Percentiles rank a stretch among this genome's conserved stretches.
These are phyloP conservation scores for Lasiurus cinereus DNA, from an alignment of 2,113 vertebrate genomes.

Conservation along the genomic window DNA sequence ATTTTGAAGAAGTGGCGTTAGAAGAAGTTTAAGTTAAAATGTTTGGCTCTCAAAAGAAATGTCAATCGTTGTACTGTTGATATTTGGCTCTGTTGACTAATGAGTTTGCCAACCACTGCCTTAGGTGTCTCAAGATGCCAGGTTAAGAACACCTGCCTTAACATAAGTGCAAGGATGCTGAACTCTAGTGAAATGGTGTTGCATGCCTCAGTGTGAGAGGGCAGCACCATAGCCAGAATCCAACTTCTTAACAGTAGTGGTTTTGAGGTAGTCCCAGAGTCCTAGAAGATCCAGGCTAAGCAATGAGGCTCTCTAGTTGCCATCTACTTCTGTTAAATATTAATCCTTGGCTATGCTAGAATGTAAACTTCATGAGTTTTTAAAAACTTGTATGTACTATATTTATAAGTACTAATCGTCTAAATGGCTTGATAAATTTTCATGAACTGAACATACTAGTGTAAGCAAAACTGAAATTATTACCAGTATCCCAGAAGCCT, in stretches of 20 bases:
- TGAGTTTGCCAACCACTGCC: too few relatives aligned
- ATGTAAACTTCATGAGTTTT: neutral
- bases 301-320: neutral
- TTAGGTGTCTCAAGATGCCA: neutral
- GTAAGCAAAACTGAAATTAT: neutral
- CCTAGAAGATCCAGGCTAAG: neutral
- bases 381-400: neutral
- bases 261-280: neutral
- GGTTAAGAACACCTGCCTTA: neutral
- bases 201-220: neutral
- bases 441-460: neutral
- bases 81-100: too few relatives aligned
- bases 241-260: neutral
- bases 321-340: neutral
- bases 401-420: neutral
- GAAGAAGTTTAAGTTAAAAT: too few relatives aligned
- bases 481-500: neutral
- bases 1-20: too few relatives aligned
- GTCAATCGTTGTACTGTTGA: too few relatives aligned
- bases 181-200: neutral
- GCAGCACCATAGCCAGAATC: neutral
- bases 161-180: neutral
- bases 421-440: conserved; percentile 1
- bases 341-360: neutral
- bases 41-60: too few relatives aligned